Evolutionary conservation across 1,140 invertebrate genomes (phyloP), one percentile per base, ranked within the genome.

Genomic region (Doryteuthis pealeii): DNA sequence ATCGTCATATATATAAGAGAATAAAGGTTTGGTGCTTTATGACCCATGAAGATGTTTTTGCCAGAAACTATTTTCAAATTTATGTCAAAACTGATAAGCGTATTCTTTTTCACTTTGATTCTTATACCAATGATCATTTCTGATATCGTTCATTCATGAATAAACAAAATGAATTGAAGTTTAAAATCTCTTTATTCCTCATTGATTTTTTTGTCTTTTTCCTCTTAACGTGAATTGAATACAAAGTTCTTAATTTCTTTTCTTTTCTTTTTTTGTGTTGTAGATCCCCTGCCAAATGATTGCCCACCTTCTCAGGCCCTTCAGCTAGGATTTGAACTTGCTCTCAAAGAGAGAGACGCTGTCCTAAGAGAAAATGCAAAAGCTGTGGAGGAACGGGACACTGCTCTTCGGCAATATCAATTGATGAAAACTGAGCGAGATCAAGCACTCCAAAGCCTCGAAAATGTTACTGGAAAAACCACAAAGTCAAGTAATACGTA

Each of bases 261-360:
- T n/a, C 26, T 28, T 62, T 12, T 6, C 10, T 62, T 40, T 33
- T 74, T 71, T 33, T 43, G 8, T 31, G 6, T 72, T 40, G 2
- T 35, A 70, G 73, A 74, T 31, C n/a, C n/a, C 43, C 28, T 65
- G 1, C 22, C 68, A 35, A 33, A 73, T n/a, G 68, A 71, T 58
- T 28, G 58, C 28, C 75, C 76, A 10, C 80, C 82, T 6, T 83
- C 80, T 18, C 83, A 82, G 32, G 82, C 84, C 2, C 68, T 86
- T 14, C 85, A 86, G 73, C 74, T 86, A 2, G 82, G 85, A 18
- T 81, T 85, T 77, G 84, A 87, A 74, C 73, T 86, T 28, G 86
- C 85, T 15, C 74, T 87, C 15, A 86, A 85, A 72, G 85, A 87
- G 62, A 71, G 86, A 6, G 85, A 87, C 72, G 81, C 80, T 26